These are phyloP conservation scores for Idris sp. DNA, from an alignment of 1,140 invertebrate species.

Conservation along the genomic window DNA sequence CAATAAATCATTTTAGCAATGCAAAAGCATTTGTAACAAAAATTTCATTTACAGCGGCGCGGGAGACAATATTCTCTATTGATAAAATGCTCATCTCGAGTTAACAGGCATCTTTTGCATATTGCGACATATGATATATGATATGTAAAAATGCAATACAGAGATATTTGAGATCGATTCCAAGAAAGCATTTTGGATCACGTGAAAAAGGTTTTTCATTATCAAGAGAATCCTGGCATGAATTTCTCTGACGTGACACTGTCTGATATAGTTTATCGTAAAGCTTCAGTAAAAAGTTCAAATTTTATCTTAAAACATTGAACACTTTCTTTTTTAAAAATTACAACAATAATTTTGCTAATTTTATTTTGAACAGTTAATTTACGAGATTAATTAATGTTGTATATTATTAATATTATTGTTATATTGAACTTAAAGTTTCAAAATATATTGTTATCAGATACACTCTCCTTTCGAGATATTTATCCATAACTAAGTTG, in stretches of 20 bases:
- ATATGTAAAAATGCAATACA: conserved; percentile 43
- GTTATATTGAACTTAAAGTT: too few species aligned
- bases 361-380: too few species aligned
- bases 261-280: too few species aligned
- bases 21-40: conserved; percentile 39
- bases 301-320: too few species aligned
- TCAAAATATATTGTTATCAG: too few species aligned
- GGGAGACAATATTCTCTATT: conserved; percentile 51
- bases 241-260: conserved; percentile 53
- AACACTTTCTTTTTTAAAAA: too few species aligned
- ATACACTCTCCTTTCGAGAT: too few species aligned
- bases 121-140: conserved; percentile 46
- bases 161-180: conserved; percentile 48
- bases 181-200: conserved; percentile 48
- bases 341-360: too few species aligned
- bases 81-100: conserved; percentile 47
- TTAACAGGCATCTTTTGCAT: conserved; percentile 52
- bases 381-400: too few species aligned
- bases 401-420: too few species aligned
- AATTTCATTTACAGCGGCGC: conserved; percentile 42
- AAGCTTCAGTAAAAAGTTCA: too few species aligned
- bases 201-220: conserved; percentile 45
- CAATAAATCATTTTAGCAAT: conserved; percentile 47
- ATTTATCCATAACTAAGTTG: background rate
- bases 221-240: conserved; percentile 50